Evolutionary conservation across 2,888 invertebrate genomes (phyloP).

Genomic region (Ormyrus pomaceus): DNA sequence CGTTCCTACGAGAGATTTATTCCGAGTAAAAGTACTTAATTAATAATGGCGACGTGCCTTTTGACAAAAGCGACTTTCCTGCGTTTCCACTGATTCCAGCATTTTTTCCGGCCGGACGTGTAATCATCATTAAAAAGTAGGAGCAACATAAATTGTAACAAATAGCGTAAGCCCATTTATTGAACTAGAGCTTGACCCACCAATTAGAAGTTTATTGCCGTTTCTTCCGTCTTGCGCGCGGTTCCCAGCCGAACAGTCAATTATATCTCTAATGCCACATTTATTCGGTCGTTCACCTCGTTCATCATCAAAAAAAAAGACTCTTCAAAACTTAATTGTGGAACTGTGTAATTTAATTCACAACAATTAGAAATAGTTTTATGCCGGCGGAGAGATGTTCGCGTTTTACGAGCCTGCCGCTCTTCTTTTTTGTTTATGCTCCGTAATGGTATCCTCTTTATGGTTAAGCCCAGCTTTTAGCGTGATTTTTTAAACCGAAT

Average conservation of each 20-base stretch:
- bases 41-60: not conserved
- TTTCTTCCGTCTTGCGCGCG: slow-evolving; percentile 14
- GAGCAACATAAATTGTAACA: slow-evolving; percentile 21
- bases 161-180: slow-evolving; percentile 31
- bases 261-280: slow-evolving; percentile 35
- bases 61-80: not conserved
- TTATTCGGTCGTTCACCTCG: slow-evolving; percentile 35
- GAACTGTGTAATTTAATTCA: slow-evolving; percentile 15
- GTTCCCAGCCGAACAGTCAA: slow-evolving; percentile 23
- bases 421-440: not conserved
- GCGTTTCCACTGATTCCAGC: not conserved
- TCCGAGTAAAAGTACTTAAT: too few relatives aligned
- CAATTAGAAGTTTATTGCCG: slow-evolving; percentile 41
- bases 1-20: too few relatives aligned
- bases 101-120: slow-evolving; percentile 17
- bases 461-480: too few relatives aligned
- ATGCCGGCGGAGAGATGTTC: not conserved
- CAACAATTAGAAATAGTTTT: slow-evolving; percentile 18
- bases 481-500: not conserved
- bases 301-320: not conserved
- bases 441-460: too few relatives aligned
- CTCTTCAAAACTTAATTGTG: slow-evolving; percentile 16
- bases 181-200: slow-evolving; percentile 43
- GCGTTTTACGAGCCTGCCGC: not conserved
- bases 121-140: slow-evolving; percentile 25